Percentiles rank a stretch among this genome's conserved stretches.
Evolutionary conservation across 1,140 invertebrate species (phyloP).

Genomic region (Hylyphantes graminicola): DNA sequence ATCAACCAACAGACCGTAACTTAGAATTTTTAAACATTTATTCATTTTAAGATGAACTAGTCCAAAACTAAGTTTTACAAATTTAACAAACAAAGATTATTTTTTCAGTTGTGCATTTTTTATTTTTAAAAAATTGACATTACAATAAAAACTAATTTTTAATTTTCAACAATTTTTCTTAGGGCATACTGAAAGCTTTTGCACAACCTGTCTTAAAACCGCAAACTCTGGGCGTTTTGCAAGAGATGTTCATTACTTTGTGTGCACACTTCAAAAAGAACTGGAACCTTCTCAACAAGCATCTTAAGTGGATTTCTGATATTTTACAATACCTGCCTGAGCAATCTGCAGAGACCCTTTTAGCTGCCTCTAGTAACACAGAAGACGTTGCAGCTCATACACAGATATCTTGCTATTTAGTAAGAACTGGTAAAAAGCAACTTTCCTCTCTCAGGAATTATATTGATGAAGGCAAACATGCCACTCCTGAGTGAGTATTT

Average conservation of each 20-base stretch:
- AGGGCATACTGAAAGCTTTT: constrained; percentile 33
- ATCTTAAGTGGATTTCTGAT: constrained; percentile 19
- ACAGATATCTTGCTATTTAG: constrained; percentile 22
- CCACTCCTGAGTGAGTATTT: neutral
- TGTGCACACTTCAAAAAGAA: constrained; percentile 34
- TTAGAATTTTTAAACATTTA: no score
- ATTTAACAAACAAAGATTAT: no score
- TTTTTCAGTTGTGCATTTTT: no score
- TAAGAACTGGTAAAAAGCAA: constrained; percentile 21
- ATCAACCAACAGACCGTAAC: no score
- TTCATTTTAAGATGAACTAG: no score
- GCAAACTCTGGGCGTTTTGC: neutral
- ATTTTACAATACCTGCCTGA: constrained; percentile 18
- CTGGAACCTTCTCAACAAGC: neutral
- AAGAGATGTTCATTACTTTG: constrained; percentile 39
- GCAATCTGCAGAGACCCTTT: neutral
- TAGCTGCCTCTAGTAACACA: constrained; percentile 6
- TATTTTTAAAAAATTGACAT: no score
- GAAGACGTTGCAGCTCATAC: constrained; percentile 7
- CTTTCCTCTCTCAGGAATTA: constrained; percentile 22
- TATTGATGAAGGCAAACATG: constrained; percentile 56
- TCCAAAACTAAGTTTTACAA: no score
- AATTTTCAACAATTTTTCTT: neutral
- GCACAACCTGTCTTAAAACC: constrained; percentile 5
- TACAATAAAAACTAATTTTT: no score